phyloP scores from a whole-genome alignment of 2,113 vertebrate species.

The Poecilia latipinna region DNA sequence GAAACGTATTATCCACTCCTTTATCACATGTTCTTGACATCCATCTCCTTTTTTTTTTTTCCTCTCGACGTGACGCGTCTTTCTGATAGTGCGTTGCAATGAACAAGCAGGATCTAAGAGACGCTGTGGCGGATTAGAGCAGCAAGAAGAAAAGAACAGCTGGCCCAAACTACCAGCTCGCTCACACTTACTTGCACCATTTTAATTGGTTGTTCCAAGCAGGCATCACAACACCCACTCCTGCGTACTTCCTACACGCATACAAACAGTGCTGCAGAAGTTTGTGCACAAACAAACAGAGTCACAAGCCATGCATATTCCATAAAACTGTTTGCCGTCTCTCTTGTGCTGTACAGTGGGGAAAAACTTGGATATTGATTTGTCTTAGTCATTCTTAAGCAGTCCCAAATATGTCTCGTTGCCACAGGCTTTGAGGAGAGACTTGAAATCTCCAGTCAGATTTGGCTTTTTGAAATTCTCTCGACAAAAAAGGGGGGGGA shows the following conservation, averaged over 20 bases:
- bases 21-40: conserved; percentile 38
- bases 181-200: conserved; percentile 49
- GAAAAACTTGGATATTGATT: conserved; percentile 53
- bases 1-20: neutral
- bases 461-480: neutral
- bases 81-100: conserved; percentile 25
- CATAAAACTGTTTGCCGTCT: conserved; percentile 27
- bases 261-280: conserved; percentile 5
- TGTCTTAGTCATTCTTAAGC: conserved; percentile 53
- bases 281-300: conserved; percentile 5
- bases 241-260: conserved; percentile 8
- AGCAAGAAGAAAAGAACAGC: conserved; percentile 60
- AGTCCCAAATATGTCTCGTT: conserved; percentile 38
- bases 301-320: conserved; percentile 42
- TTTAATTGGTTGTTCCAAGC: conserved; percentile 61
- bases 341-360: conserved; percentile 31
- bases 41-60: conserved; percentile 24
- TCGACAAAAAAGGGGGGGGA: neutral
- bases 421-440: neutral
- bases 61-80: neutral
- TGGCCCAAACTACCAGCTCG: conserved; percentile 56
- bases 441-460: neutral
- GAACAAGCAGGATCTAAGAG: conserved; percentile 46
- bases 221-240: conserved; percentile 19
- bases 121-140: conserved; percentile 46